Evolutionary conservation across 2,888 invertebrate genomes (phyloP), one percentile per base, ranked within the genome.

Genomic region (Tromatobia lineatoria): DNA sequence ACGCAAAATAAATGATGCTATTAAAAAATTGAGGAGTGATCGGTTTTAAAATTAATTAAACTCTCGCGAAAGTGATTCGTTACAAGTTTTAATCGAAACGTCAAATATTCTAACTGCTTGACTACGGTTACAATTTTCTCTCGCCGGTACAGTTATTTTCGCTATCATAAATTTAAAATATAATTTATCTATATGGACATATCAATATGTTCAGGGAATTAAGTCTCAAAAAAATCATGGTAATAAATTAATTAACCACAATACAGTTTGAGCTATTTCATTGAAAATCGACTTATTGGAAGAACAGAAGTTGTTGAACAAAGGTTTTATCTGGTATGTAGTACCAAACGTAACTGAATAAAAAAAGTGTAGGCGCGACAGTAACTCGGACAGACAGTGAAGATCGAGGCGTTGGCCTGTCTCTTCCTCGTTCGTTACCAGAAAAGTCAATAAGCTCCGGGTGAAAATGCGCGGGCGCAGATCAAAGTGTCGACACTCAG

Each of bases 381-480:
- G 50, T 4, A 75, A 23, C 59, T 45, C 47, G 11, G 47, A 73
- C 45, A 18, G 23, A 42, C n/a, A 59, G 64, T 3, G 15, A 34
- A 23, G 64, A 75, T 34, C 18, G 20, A 77, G 77, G 50, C 76
- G 67, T 77, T 67, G 77, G 34, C 69, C 34, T 69, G 45, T 47
- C 57, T 59, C 57, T 29, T 75, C 11, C 47, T 18, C 54, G 57
- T 67, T 69, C 45, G 69, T 77, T 69, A 69, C 47, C 69, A 47
- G 77, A 77, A 77, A 74, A 73, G 74, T 71, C 74, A 66, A 66
- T 80, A 74, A 64, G 47, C 73, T 66, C 45, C 25, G 64, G 23
- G 47, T 54, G 70, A 80, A 80, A 80, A 73, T 73, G 79, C 71
- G 64, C 71, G 52, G 25, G 79, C 64, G 80, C 59, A 75, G 66